These are phyloP conservation scores for Momotus momota DNA, from an alignment of 2,797 vertebrate species.

Conservation along the genomic window DNA sequence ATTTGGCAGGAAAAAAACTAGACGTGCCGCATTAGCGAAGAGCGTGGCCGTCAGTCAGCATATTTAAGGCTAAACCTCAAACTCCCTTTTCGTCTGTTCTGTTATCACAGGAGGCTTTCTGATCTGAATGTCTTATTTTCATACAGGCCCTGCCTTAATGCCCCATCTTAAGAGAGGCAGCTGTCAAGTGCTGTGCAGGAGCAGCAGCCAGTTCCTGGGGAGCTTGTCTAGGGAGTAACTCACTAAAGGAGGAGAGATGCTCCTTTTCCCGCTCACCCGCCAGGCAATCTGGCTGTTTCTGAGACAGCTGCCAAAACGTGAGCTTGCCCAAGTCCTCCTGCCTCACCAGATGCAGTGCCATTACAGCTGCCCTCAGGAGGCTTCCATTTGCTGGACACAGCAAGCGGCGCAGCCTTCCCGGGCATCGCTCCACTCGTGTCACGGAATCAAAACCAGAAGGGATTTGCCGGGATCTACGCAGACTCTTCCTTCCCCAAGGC, in stretches of 20 bases:
- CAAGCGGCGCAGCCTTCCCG: background rate
- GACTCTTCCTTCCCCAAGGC: background rate
- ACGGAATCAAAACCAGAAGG: background rate
- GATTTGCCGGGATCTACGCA: background rate
- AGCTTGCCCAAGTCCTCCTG: background rate
- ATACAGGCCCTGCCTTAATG: background rate
- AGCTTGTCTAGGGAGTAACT: background rate
- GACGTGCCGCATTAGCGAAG: fast-evolving
- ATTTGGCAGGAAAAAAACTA: background rate
- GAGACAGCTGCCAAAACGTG: background rate
- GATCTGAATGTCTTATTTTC: background rate
- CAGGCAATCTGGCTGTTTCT: background rate
- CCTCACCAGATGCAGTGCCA: background rate
- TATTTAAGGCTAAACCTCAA: background rate
- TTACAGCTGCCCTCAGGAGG: background rate
- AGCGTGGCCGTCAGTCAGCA: background rate
- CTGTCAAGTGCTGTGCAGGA: background rate
- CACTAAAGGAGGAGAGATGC: fast-evolving
- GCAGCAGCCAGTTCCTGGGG: background rate
- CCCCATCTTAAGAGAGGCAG: background rate
- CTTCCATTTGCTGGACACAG: background rate
- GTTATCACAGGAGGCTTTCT: background rate
- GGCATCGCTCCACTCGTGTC: fast-evolving
- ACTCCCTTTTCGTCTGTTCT: background rate
- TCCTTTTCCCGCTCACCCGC: background rate